These are phyloP conservation scores for Verasper variegatus DNA, from an alignment of 2,113 vertebrate genomes.

Conservation along the genomic window DNA sequence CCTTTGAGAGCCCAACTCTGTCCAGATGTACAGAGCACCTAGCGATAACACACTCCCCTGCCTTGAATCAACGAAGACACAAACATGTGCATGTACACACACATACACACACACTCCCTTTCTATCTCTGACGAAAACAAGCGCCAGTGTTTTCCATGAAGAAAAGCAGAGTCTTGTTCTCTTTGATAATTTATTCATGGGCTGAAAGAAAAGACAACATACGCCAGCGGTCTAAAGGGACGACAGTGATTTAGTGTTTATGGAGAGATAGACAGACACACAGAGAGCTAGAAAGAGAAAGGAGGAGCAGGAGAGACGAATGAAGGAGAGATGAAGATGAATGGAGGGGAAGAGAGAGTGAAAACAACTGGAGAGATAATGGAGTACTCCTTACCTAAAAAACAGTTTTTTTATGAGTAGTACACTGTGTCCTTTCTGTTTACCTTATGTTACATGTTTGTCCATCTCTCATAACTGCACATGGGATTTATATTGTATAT, in stretches of 20 bases:
- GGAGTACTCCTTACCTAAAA: conserved; percentile 33
- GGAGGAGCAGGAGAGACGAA: conserved; percentile 27
- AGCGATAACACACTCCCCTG: conserved; percentile 62
- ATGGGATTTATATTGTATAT: too few species aligned
- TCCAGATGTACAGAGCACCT: conserved; percentile 62
- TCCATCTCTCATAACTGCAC: not conserved
- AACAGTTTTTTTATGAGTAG: not conserved
- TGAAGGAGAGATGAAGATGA: conserved; percentile 54
- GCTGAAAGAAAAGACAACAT: conserved; percentile 69
- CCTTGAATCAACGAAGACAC: conserved; percentile 35
- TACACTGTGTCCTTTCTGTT: conserved; percentile 11
- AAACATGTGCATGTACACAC: conserved; percentile 16
- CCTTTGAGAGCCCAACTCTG: conserved; percentile 51
- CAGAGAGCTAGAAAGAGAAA: conserved; percentile 7
- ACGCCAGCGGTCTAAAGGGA: conserved; percentile 60
- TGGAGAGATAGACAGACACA: conserved; percentile 17
- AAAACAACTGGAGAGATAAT: conserved; percentile 50
- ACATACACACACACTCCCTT: conserved; percentile 17
- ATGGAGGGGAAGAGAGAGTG: conserved; percentile 37
- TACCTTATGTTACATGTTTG: not conserved
- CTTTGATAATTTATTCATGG: conserved; percentile 83
- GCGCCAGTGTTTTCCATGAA: conserved; percentile 53
- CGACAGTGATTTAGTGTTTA: conserved; percentile 62
- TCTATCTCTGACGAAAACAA: conserved; percentile 50
- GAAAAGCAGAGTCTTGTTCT: conserved; percentile 64